A percentile compares a stretch with the other conserved stretches of the same genome.
phyloP scores from a whole-genome alignment of 2,888 invertebrate genomes.

The Cheilosia vulpina region DNA sequence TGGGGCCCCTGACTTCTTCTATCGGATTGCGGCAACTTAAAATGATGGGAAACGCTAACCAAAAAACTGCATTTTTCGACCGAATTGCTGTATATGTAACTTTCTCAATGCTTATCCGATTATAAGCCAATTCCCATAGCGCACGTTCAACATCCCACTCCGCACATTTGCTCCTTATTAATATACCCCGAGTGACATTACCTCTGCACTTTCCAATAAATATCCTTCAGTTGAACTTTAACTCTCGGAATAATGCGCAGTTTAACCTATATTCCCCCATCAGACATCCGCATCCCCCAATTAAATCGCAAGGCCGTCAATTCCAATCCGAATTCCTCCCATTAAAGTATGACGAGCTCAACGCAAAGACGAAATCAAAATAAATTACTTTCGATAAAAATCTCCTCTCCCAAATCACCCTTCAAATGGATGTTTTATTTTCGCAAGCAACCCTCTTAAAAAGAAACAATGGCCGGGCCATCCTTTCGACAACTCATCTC shows the following conservation, averaged over 20 bases:
- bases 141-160: too few relatives aligned
- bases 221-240: background rate
- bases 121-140: too few relatives aligned
- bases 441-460: conserved; percentile 14
- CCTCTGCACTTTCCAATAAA: too few relatives aligned
- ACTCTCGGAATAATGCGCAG: background rate
- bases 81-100: too few relatives aligned
- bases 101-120: too few relatives aligned
- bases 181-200: too few relatives aligned
- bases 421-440: conserved; percentile 41
- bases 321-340: conserved; percentile 2
- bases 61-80: too few relatives aligned
- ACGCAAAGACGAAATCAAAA: conserved; percentile 47
- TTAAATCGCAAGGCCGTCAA: conserved; percentile 14
- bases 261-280: background rate
- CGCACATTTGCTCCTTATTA: too few relatives aligned
- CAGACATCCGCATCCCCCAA: background rate
- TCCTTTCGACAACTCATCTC: conserved; percentile 37
- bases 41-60: too few relatives aligned
- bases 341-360: conserved; percentile 38
- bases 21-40: too few relatives aligned
- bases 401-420: background rate
- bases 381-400: conserved; percentile 27
- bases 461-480: conserved; percentile 43
- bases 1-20: too few relatives aligned